Percentiles rank a stretch among this genome's conserved stretches.
These are phyloP conservation scores for Callimorpha dominula DNA, from an alignment of 2,888 invertebrate species.

Conservation along the genomic window DNA sequence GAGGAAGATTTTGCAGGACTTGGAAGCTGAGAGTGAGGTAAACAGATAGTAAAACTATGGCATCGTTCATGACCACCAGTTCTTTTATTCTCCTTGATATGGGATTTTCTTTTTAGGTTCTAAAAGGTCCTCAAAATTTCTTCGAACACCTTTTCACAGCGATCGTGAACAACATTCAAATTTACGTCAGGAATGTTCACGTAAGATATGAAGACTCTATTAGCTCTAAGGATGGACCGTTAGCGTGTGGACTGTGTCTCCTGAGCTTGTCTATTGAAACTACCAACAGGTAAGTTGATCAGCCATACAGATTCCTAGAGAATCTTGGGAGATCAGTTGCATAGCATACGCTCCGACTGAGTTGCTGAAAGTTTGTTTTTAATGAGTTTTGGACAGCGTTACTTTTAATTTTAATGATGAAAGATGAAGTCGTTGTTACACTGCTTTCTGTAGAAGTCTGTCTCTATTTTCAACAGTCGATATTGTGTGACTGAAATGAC, in stretches of 20 bases:
- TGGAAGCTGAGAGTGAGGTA: slow-evolving; percentile 86
- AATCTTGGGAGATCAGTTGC: neutral
- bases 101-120: slow-evolving; percentile 56
- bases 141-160: slow-evolving; percentile 91
- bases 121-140: slow-evolving; percentile 89
- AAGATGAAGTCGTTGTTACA: too few species aligned
- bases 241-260: slow-evolving; percentile 92
- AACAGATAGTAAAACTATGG: neutral
- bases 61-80: neutral
- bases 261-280: slow-evolving; percentile 92
- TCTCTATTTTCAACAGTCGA: too few species aligned
- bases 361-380: neutral
- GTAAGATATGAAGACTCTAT: slow-evolving; percentile 93
- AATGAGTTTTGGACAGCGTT: neutral
- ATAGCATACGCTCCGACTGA: neutral
- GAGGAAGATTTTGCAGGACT: slow-evolving; percentile 89
- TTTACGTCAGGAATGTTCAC: slow-evolving; percentile 92
- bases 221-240: slow-evolving; percentile 88
- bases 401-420: neutral
- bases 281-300: slow-evolving; percentile 89
- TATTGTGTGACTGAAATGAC: too few species aligned
- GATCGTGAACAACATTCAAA: slow-evolving; percentile 92
- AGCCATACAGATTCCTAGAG: neutral
- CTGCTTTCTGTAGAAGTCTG: too few species aligned
- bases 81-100: neutral